Conservation (phyloP, 2,888 invertebrate species). For the Endomychus coccineus region DNA sequence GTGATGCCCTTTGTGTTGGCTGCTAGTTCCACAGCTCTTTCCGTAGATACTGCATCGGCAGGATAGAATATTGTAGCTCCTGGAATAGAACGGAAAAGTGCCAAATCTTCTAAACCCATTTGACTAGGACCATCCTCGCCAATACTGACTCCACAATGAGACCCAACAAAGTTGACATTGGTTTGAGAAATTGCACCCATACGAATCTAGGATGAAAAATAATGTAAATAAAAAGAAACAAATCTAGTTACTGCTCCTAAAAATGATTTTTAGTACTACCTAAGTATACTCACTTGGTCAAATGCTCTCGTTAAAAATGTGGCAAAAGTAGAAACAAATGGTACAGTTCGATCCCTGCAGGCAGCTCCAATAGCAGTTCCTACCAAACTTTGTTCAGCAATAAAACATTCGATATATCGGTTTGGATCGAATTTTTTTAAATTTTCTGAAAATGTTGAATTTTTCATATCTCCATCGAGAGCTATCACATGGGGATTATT, state of each 20-base stretch:
- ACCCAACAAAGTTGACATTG: constrained; percentile 93
- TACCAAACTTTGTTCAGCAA: constrained; percentile 97
- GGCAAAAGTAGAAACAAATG: constrained; percentile 96
- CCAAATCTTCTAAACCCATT: constrained; percentile 98
- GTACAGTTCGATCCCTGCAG: constrained; percentile 84
- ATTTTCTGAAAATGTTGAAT: constrained; percentile 95
- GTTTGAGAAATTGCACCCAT: constrained; percentile 99
- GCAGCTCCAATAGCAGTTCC: constrained; percentile 94
- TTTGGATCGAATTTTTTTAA: constrained; percentile 65
- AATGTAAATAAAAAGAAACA: neutral
- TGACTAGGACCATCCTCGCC: constrained; percentile 99
- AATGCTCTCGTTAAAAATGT: constrained; percentile 95
- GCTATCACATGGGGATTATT: constrained; percentile 79
- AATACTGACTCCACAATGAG: constrained; percentile 97
- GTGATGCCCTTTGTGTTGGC: constrained; percentile 90
- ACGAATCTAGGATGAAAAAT: constrained; percentile 59
- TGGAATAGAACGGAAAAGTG: constrained; percentile 89
- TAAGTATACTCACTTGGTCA: constrained; percentile 66
- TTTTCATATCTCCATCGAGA: constrained; percentile 96
- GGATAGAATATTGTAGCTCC: constrained; percentile 74
- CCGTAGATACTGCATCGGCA: constrained; percentile 88
- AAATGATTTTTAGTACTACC: neutral
- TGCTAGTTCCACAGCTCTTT: constrained; percentile 91
- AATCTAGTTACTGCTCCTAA: neutral
- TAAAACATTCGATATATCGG: constrained; percentile 94